Conservation (phyloP, 1,140 invertebrate species). For the Gyrodactylus bullatarudis region DNA sequence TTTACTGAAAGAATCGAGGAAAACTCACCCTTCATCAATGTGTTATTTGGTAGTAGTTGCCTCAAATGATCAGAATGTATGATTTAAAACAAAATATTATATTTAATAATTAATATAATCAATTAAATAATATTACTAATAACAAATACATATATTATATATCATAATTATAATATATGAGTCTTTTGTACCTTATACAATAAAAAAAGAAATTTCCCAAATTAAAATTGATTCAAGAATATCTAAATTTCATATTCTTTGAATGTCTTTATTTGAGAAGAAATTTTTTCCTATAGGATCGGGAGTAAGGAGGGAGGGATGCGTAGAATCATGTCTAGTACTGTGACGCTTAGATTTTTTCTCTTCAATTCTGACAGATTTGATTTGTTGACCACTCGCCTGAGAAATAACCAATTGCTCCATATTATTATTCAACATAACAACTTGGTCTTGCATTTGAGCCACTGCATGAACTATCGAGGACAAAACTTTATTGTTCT, state of each 20-base stretch:
- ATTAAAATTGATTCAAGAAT: not conserved
- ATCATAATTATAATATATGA: too few relatives aligned
- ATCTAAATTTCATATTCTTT: not conserved
- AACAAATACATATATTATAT: too few relatives aligned
- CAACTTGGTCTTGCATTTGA: conserved; percentile 14
- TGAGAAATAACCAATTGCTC: conserved; percentile 5
- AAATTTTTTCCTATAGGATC: not conserved
- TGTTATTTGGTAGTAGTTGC: too few relatives aligned
- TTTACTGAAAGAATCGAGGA: too few relatives aligned
- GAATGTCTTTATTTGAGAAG: not conserved
- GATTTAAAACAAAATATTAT: too few relatives aligned
- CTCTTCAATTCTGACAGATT: conserved; percentile 1
- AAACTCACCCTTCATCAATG: too few relatives aligned
- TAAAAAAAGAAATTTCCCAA: too few relatives aligned
- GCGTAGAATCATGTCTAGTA: not conserved
- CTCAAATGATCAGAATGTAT: too few relatives aligned
- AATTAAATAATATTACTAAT: too few relatives aligned
- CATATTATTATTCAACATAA: conserved; percentile 4
- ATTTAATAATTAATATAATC: too few relatives aligned
- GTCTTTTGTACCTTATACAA: too few relatives aligned
- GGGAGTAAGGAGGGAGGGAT: not conserved
- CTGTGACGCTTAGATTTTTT: not conserved
- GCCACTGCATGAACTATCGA: conserved; percentile 16
- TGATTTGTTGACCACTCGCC: not conserved
- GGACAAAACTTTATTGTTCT: conserved; percentile 18